Percentiles rank a stretch among this genome's conserved stretches.
phyloP scores from a whole-genome alignment of 2,888 invertebrate genomes.

The Euproctis similis region DNA sequence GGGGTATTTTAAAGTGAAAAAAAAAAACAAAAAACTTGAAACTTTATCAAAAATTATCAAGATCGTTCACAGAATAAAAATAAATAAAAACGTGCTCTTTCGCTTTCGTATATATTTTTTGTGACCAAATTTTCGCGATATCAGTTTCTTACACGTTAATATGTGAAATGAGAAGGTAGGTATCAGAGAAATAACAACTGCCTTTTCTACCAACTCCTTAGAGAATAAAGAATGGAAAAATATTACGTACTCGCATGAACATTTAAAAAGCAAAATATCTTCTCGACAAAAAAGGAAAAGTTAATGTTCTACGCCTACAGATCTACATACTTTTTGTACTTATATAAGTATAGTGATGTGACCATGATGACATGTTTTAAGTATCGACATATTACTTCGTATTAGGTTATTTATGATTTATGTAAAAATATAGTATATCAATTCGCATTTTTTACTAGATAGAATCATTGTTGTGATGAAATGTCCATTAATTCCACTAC shows the following conservation, averaged over 20 bases:
- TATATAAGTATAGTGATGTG: slow-evolving; percentile 11
- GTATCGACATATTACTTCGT: background rate
- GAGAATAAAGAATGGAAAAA: slow-evolving; percentile 10
- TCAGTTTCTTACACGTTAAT: slow-evolving; percentile 1
- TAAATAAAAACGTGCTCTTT: no score
- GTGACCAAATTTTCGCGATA: slow-evolving; percentile 1
- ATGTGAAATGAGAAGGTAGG: background rate
- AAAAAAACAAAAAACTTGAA: no score
- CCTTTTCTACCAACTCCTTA: slow-evolving; percentile 4
- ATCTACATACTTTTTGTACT: slow-evolving; percentile 19
- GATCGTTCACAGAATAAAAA: no score
- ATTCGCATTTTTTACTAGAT: no score
- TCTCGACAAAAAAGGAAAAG: slow-evolving; percentile 22
- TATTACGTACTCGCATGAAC: slow-evolving; percentile 16
- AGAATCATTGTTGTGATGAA: no score
- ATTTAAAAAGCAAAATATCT: slow-evolving; percentile 26
- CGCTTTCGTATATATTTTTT: no score
- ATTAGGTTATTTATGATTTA: no score
- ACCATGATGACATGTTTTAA: background rate
- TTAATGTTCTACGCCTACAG: slow-evolving; percentile 22
- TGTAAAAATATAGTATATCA: no score
- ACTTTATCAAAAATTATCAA: no score
- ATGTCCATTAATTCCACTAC: no score
- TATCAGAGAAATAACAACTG: slow-evolving; percentile 3
- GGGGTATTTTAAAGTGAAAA: no score